Evolutionary conservation across 2,113 vertebrate genomes (phyloP).

Genomic region (Cyanistes caeruleus): DNA sequence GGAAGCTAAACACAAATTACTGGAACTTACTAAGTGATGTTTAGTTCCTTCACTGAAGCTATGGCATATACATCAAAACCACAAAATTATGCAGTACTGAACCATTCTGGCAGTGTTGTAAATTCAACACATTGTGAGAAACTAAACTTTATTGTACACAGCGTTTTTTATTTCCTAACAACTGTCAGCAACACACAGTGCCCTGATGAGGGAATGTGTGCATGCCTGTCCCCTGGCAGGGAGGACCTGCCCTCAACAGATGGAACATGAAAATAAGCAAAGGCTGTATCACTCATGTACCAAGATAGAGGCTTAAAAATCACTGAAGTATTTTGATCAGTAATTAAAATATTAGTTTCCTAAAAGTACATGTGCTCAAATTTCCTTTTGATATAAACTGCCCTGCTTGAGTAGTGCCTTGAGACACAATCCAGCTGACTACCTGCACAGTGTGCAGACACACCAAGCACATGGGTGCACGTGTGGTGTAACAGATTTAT

Average conservation of each 20-base stretch:
- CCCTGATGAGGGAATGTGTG: not conserved
- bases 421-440: not conserved
- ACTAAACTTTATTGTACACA: not conserved
- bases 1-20: not conserved
- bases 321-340: not conserved
- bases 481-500: accelerated
- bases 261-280: not conserved
- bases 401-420: not conserved
- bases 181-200: not conserved
- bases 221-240: not conserved
- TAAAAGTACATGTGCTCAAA: not conserved
- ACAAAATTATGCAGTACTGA: not conserved
- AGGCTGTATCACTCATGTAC: not conserved
- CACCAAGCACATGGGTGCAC: accelerated
- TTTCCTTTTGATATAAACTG: not conserved
- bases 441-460: not conserved
- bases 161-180: conserved; percentile 2
- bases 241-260: not conserved
- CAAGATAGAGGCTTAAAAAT: not conserved
- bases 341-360: not conserved
- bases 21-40: not conserved
- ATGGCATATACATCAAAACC: not conserved
- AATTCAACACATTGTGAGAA: not conserved
- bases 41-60: not conserved
- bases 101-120: not conserved